phyloP scores from a whole-genome alignment of 2,113 vertebrate species.

The Hydropotes inermis region DNA sequence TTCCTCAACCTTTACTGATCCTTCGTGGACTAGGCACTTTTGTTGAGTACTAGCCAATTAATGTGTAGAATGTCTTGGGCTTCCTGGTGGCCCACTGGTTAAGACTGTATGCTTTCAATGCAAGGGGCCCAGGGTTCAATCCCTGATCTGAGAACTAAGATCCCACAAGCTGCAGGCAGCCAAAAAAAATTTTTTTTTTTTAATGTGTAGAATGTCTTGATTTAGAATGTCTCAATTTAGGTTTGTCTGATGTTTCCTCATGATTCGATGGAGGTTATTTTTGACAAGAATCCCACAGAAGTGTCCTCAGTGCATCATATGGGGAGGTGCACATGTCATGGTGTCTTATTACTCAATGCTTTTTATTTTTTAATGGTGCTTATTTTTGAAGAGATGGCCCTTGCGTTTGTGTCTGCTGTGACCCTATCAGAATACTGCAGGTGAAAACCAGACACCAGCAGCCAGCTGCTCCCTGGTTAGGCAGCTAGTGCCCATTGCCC shows the following conservation, averaged over 20 bases:
- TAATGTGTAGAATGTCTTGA: not conserved
- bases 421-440: not conserved
- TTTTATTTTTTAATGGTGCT: not conserved
- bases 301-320: not conserved
- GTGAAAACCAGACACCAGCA: not conserved
- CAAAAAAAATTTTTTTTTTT: not conserved
- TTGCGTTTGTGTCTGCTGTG: not conserved
- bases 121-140: not conserved
- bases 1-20: not conserved
- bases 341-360: not conserved
- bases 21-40: not conserved
- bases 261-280: not conserved
- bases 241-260: not conserved
- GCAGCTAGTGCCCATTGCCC: not conserved
- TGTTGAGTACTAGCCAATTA: not conserved
- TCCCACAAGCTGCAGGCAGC: not conserved
- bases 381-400: not conserved
- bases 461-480: not conserved
- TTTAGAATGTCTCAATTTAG: not conserved
- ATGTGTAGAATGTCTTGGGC: not conserved
- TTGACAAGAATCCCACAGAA: not conserved
- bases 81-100: not conserved
- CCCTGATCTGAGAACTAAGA: not conserved
- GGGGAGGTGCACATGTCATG: accelerated
- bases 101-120: not conserved